Conservation (phyloP, 2,113 vertebrate species). For the Myiopsitta monachus region DNA sequence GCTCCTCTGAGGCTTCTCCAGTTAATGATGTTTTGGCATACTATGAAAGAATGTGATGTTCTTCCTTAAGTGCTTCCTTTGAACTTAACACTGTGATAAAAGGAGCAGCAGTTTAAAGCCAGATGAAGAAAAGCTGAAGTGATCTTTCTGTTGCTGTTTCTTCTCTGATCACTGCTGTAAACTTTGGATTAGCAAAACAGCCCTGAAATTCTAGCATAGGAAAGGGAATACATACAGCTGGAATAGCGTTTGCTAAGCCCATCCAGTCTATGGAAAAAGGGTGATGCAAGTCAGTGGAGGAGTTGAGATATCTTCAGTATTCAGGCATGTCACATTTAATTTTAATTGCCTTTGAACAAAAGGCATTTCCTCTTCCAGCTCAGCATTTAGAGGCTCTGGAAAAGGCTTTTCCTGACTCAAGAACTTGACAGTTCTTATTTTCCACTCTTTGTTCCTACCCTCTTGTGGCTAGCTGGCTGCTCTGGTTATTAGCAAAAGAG, state of each 20-base stretch:
- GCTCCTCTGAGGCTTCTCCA: slow-evolving; percentile 7
- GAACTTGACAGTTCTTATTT: slow-evolving; percentile 4
- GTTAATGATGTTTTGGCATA: slow-evolving; percentile 42
- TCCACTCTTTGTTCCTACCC: slow-evolving; percentile 11
- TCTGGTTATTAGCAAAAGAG: background rate
- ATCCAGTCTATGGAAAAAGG: background rate
- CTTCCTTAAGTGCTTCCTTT: slow-evolving; percentile 42
- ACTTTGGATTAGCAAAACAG: background rate
- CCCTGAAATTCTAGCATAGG: background rate
- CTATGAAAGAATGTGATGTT: slow-evolving; percentile 41
- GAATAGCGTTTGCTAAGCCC: background rate
- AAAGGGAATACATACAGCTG: background rate
- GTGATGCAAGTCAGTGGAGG: slow-evolving; percentile 6
- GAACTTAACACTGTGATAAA: slow-evolving; percentile 48
- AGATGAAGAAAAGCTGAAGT: slow-evolving; percentile 13
- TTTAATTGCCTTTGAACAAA: slow-evolving; percentile 68
- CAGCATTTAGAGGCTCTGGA: slow-evolving; percentile 19
- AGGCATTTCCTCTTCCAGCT: slow-evolving; percentile 34
- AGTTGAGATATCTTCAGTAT: slow-evolving; percentile 11
- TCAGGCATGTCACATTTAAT: slow-evolving; percentile 47
- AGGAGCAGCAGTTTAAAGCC: slow-evolving; percentile 38
- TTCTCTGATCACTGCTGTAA: background rate
- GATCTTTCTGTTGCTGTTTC: background rate
- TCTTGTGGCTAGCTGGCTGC: slow-evolving; percentile 24
- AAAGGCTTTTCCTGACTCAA: slow-evolving; percentile 42